phyloP scores from a whole-genome alignment of 2,113 vertebrate genomes.

The Percopsis transmontana region DNA sequence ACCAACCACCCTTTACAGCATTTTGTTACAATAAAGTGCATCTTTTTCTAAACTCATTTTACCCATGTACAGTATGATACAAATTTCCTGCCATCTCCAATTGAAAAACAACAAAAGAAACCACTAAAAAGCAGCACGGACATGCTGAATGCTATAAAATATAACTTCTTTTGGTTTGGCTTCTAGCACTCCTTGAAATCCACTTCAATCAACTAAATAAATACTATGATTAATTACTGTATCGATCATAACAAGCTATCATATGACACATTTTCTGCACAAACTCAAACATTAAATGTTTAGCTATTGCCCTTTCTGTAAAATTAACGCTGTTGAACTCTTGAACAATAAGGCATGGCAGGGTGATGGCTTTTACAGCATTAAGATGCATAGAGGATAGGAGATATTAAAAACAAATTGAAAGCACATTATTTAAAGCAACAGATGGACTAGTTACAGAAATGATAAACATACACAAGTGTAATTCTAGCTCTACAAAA shows the following conservation, averaged over 20 bases:
- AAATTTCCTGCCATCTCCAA: slow-evolving; percentile 27
- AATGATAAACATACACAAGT: background rate
- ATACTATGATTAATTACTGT: background rate
- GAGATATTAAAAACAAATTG: slow-evolving; percentile 4
- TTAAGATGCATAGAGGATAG: slow-evolving; percentile 40
- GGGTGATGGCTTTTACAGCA: slow-evolving; percentile 15
- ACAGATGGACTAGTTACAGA: background rate
- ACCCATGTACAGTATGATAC: slow-evolving; percentile 38
- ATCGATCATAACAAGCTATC: slow-evolving; percentile 1
- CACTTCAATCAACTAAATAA: slow-evolving; percentile 22
- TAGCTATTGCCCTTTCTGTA: slow-evolving; percentile 11
- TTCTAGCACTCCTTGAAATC: slow-evolving; percentile 27
- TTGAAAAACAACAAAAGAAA: slow-evolving; percentile 28
- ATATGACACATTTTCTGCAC: slow-evolving; percentile 1
- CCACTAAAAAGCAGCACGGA: background rate
- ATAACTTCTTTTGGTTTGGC: slow-evolving; percentile 14
- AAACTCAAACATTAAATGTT: slow-evolving; percentile 4
- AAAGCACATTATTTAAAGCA: slow-evolving; percentile 10
- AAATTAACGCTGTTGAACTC: slow-evolving; percentile 24
- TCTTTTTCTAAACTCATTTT: slow-evolving; percentile 7
- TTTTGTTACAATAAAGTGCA: slow-evolving; percentile 44
- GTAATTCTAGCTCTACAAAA: background rate
- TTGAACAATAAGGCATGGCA: slow-evolving; percentile 25
- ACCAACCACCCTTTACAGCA: slow-evolving; percentile 21
- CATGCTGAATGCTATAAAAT: too few species aligned